These are phyloP conservation scores for Phrynocephalus forsythii DNA, from an alignment of 2,797 vertebrate species.

Conservation along the genomic window DNA sequence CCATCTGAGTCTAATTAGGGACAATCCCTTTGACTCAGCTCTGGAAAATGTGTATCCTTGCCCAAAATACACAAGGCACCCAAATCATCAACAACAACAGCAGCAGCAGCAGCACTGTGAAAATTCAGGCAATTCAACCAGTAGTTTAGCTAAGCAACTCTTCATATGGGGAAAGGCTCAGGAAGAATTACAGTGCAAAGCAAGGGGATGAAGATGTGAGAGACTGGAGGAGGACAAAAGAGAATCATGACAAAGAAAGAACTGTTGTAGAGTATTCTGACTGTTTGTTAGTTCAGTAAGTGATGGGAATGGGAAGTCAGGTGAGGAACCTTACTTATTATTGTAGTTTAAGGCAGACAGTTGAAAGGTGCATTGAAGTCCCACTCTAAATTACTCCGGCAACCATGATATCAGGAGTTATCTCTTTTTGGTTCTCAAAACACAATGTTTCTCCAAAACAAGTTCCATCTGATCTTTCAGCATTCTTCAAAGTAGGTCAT, in stretches of 20 bases:
- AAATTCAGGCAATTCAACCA: too few relatives aligned
- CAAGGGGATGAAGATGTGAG: background rate
- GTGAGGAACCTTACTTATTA: background rate
- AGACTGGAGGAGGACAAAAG: background rate
- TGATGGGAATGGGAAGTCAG: too few relatives aligned
- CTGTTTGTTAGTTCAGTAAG: background rate
- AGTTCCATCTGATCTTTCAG: background rate
- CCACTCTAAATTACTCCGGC: background rate
- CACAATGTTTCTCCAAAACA: background rate
- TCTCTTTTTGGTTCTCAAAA: background rate
- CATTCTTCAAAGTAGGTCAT: background rate
- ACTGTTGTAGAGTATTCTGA: background rate
- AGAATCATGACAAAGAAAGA: background rate
- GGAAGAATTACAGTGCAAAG: too few relatives aligned
- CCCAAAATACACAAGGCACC: too few relatives aligned
- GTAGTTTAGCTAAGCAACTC: too few relatives aligned
- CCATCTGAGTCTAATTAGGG: too few relatives aligned
- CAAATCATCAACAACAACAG: too few relatives aligned
- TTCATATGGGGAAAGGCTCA: too few relatives aligned
- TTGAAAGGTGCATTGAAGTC: background rate
- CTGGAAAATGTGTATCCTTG: too few relatives aligned
- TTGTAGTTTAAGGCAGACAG: too few relatives aligned
- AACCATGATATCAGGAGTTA: background rate
- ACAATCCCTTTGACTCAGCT: too few relatives aligned
- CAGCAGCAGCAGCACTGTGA: too few relatives aligned